A percentile compares a stretch with the other conserved stretches of the same genome.
Conservation (phyloP, 2,797 vertebrate genomes). For the Coregonus suidteri region DNA sequence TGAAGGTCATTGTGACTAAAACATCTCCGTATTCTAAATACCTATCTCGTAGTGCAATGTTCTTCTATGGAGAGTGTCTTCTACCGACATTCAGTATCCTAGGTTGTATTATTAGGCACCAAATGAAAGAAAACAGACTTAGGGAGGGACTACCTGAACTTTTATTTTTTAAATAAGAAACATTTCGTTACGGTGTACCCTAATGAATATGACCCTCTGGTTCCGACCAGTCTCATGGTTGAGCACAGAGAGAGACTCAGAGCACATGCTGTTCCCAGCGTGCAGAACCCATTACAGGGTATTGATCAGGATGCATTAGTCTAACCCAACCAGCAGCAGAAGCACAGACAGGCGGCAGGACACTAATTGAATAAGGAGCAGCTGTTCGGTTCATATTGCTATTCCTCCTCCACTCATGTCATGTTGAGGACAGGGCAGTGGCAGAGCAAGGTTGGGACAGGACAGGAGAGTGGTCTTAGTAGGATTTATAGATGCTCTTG, state of each 20-base stretch:
- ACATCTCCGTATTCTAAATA: neutral
- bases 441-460: neutral
- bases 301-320: neutral
- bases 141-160: neutral
- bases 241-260: neutral
- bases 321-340: neutral
- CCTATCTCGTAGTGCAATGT: neutral
- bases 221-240: neutral
- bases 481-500: neutral
- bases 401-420: neutral
- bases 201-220: neutral
- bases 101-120: too few species aligned
- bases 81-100: too few species aligned
- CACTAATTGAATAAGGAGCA: constrained; percentile 6
- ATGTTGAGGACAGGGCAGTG: neutral
- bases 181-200: too few species aligned
- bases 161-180: too few species aligned
- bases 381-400: neutral
- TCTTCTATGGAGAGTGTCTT: too few species aligned
- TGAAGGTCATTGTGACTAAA: neutral
- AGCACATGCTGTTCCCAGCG: neutral
- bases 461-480: constrained; percentile 6
- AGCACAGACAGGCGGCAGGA: neutral
- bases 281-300: neutral
- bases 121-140: neutral